phyloP scores from a whole-genome alignment of 1,140 invertebrate species.

The Arctopsyche grandis region DNA sequence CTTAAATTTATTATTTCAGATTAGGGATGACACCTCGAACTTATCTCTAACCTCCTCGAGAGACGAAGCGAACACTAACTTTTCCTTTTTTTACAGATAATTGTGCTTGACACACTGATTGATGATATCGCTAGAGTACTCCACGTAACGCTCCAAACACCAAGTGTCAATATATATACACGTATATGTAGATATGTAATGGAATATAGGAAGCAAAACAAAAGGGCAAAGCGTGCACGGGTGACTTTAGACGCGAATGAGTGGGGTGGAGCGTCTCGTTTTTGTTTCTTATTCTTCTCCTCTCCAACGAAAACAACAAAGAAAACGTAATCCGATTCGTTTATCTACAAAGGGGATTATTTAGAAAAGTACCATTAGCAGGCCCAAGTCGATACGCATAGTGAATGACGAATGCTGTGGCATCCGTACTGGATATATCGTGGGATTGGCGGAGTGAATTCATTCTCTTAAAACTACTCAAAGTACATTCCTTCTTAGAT shows the following conservation, averaged over 20 bases:
- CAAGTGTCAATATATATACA: conserved; percentile 6
- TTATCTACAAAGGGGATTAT: conserved; percentile 4
- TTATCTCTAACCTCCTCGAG: conserved; percentile 7
- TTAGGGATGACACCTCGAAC: conserved; percentile 16
- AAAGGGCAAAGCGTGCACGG: no score
- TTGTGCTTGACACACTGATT: conserved; percentile 11
- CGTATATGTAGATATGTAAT: neutral
- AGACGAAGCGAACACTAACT: neutral
- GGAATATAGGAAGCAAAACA: neutral
- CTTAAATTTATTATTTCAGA: conserved; percentile 31
- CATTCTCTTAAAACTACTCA: no score
- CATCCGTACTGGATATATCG: neutral
- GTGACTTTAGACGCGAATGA: no score
- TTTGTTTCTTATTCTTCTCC: no score
- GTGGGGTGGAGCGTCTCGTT: no score
- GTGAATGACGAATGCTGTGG: neutral
- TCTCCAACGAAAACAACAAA: neutral
- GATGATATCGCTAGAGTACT: conserved; percentile 2
- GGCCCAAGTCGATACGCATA: neutral
- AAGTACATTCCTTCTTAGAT: no score
- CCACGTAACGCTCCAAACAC: no score
- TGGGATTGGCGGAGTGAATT: no score
- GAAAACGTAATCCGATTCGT: conserved; percentile 23
- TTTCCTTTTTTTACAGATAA: conserved; percentile 3
- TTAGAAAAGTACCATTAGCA: neutral